Conservation (phyloP, 2,888 invertebrate species). For the Leptodirus hochenwartii region DNA sequence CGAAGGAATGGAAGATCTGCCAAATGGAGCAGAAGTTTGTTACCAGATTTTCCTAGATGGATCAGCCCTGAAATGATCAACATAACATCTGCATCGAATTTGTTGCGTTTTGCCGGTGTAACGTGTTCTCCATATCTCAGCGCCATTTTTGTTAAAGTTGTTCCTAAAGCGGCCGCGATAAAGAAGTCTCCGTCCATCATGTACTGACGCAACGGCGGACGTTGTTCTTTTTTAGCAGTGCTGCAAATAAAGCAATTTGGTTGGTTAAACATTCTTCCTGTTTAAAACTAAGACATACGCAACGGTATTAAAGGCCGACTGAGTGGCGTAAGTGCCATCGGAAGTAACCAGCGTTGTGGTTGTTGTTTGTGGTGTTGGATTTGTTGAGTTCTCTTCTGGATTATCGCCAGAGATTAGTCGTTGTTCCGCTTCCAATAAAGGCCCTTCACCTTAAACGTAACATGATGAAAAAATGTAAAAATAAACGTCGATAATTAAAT, state of each 20-base stretch:
- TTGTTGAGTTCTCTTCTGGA: conserved; percentile 29
- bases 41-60: conserved; percentile 60
- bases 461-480: too few species aligned
- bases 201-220: conserved; percentile 71
- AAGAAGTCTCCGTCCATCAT: conserved; percentile 92
- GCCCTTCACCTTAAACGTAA: conserved; percentile 44
- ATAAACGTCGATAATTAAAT: too few species aligned
- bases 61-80: conserved; percentile 33
- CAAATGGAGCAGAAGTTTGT: conserved; percentile 10
- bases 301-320: conserved; percentile 84
- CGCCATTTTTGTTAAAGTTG: conserved; percentile 80
- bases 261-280: conserved; percentile 2
- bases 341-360: conserved; percentile 75
- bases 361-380: conserved; percentile 14
- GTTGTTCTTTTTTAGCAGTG: conserved; percentile 42
- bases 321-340: conserved; percentile 97
- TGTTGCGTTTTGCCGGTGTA: conserved; percentile 31
- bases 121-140: conserved; percentile 43
- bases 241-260: conserved; percentile 17
- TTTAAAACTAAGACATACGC: conserved; percentile 28
- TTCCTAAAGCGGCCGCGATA: conserved; percentile 80
- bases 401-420: conserved; percentile 56
- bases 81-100: conserved; percentile 45
- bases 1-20: too few species aligned
- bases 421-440: conserved; percentile 44